Evolutionary conservation across 2,113 vertebrate species (phyloP).

Genomic region (Muntiacus muntjak): DNA sequence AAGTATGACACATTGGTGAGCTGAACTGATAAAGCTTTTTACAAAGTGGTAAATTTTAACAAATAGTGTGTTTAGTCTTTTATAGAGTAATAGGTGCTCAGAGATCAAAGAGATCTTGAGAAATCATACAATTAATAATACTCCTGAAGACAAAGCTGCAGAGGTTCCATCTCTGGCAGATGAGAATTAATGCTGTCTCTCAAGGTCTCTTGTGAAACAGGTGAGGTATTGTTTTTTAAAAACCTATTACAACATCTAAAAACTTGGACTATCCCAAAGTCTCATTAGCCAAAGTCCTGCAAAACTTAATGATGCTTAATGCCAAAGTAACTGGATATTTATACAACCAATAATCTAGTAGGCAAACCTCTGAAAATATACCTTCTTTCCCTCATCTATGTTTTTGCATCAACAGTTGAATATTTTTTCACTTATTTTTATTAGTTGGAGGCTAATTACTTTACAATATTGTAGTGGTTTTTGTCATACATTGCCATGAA

Average conservation of each 20-base stretch:
- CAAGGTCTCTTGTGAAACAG: not conserved
- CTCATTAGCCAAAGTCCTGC: not conserved
- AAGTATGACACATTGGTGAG: not conserved
- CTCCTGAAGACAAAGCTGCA: not conserved
- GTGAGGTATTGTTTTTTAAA: not conserved
- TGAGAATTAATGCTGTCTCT: not conserved
- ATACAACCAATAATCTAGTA: not conserved
- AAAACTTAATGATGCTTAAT: not conserved
- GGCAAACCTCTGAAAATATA: not conserved
- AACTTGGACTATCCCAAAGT: not conserved
- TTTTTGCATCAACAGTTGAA: not conserved
- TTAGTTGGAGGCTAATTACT: too few species aligned
- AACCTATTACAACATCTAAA: not conserved
- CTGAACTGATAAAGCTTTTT: not conserved
- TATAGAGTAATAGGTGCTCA: not conserved
- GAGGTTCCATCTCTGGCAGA: not conserved
- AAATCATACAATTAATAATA: not conserved
- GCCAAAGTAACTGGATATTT: not conserved
- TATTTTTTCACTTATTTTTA: not conserved
- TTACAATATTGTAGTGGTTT: too few species aligned
- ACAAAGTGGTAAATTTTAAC: not conserved
- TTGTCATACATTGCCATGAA: too few species aligned
- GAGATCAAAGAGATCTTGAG: not conserved
- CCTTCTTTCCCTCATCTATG: not conserved
- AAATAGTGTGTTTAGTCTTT: not conserved